Base-by-base conservation (phyloP, 2,888 invertebrate genomes). In the Nymphalis c-album region DNA sequence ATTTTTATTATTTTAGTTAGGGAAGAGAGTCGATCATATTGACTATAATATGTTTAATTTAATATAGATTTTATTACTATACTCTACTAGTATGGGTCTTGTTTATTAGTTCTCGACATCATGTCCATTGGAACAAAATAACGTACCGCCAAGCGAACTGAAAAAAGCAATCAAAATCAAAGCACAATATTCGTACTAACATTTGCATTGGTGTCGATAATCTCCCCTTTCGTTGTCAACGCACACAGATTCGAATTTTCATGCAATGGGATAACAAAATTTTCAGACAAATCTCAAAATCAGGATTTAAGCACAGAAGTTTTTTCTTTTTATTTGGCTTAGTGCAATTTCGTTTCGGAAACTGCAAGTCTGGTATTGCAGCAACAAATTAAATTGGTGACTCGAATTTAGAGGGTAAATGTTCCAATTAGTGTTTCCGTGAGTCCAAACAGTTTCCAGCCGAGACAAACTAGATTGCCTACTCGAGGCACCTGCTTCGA, bases 381-480 rank as follows among this genome's bases (percentile, higher is more conserved):
- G 74, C 74, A 76, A 85, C 85, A 86, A 88, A 88, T 88, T 88
- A 87, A 88, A 87, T 85, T 82, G 84, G 82, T 78, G 83, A 85
- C 87, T 86, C 83, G 83, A 85, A 89, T 88, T 88, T 87, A 87
- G 80, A 80, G 85, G 84, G 88, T 83, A 87, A 90, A 87, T 87
- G 87, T 82, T 79, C 86, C 90, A 90, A 90, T 89, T 90, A 90
- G 87, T 87, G 87, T 86, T 86, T 83, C 83, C 82, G 83, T 82
- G 79, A 83, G 81, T 80, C 81, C 77, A 77, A 80, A 77, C 76
- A 58, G 57, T 67, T 71, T 64, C 64, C 74, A 81, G 81, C 77
- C 77, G 82, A 85, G 85, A 88, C 87, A 87, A 88, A 87, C 86
- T 87, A 83, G 85, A 88, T 89, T 84, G 89, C 85, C 84, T 80